These are phyloP conservation scores for Rhizoglyphus robini DNA, from an alignment of 1,140 invertebrate genomes.

Conservation along the genomic window DNA sequence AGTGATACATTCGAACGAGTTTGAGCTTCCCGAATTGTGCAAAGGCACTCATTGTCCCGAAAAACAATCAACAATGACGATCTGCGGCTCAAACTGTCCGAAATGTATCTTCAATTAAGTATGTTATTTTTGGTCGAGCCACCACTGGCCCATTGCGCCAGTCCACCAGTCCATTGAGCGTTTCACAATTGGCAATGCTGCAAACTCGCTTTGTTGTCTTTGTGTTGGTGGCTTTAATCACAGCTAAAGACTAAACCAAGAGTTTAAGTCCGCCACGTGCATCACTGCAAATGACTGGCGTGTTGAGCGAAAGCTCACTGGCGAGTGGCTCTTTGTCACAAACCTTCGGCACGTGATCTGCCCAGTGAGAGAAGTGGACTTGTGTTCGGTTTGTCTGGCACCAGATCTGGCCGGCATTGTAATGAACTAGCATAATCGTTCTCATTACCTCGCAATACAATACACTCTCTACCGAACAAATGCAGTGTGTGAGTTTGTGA, in stretches of 20 bases:
- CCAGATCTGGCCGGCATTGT: neutral
- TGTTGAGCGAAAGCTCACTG: neutral
- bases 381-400: slow-evolving; percentile 5
- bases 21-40: too few species aligned
- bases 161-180: too few species aligned
- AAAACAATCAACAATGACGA: too few species aligned
- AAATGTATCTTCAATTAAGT: too few species aligned
- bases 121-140: too few species aligned
- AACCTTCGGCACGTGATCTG: slow-evolving; percentile 4
- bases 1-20: too few species aligned
- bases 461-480: neutral
- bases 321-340: neutral
- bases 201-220: neutral
- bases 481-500: neutral
- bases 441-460: neutral
- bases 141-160: too few species aligned
- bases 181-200: too few species aligned
- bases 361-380: neutral
- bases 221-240: neutral
- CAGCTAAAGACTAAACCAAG: neutral
- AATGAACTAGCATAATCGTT: neutral
- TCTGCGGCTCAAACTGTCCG: too few species aligned
- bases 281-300: slow-evolving; percentile 7
- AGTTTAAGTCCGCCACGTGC: neutral
- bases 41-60: too few species aligned